Percentiles rank a stretch among this genome's conserved stretches.
Conservation (phyloP, 2,113 vertebrate species). For the Oostethus manadensis region DNA sequence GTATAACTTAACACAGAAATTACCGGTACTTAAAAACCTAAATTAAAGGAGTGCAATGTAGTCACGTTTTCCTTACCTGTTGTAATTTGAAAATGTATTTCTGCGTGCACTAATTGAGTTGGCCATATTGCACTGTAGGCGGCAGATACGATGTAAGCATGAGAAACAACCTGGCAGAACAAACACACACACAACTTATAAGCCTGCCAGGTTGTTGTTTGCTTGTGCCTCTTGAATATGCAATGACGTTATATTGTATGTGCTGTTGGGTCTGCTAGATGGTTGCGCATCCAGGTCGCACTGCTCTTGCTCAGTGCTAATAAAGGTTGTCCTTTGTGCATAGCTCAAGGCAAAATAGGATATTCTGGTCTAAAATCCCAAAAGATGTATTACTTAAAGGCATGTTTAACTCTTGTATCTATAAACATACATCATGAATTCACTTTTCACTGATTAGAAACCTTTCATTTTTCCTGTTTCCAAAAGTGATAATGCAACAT, state of each 20-base stretch:
- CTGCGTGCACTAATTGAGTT: conserved; percentile 10
- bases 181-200: conserved; percentile 18
- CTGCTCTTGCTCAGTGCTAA: conserved; percentile 16
- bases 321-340: conserved; percentile 41
- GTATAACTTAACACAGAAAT: not conserved
- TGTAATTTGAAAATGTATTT: conserved; percentile 36
- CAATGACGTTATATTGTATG: conserved; percentile 2
- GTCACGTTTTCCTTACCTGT: not conserved
- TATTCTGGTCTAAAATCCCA: not conserved
- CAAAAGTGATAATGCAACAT: conserved; percentile 1
- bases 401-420: not conserved
- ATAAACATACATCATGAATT: not conserved
- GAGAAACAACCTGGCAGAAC: conserved; percentile 15
- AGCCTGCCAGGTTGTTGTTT: conserved; percentile 41
- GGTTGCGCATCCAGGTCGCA: conserved; percentile 25
- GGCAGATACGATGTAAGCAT: conserved; percentile 11
- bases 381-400: not conserved
- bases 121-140: not conserved
- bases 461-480: conserved; percentile 3
- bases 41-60: not conserved
- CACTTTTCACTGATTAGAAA: not conserved
- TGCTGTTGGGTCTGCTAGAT: conserved; percentile 10
- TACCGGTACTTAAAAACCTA: not conserved
- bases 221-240: conserved; percentile 17
- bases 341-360: conserved; percentile 16